A percentile compares a stretch with the other conserved stretches of the same genome.
Conservation (phyloP, 2,113 vertebrate species). For the Microtus ochrogaster region DNA sequence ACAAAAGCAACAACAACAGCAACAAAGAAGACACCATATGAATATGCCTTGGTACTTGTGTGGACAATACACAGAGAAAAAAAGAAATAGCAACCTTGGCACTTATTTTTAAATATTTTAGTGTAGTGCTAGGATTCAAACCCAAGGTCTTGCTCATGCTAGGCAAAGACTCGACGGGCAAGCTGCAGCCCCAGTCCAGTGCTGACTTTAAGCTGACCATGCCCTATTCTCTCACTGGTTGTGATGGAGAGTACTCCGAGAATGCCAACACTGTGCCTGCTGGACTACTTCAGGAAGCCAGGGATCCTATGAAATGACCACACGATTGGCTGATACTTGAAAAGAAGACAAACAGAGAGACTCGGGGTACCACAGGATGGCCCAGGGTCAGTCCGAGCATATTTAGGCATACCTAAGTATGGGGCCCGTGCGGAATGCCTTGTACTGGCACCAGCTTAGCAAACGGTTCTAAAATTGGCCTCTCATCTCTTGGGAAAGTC, state of each 20-base stretch:
- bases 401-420: conserved; percentile 22
- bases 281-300: background rate
- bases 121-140: background rate
- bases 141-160: too few relatives aligned
- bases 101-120: background rate
- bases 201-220: background rate
- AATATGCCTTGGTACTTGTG: background rate
- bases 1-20: background rate
- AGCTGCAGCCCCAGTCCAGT: background rate
- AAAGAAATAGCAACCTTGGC: too few relatives aligned
- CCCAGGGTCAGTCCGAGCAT: background rate
- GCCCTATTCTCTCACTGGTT: background rate
- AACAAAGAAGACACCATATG: too few relatives aligned
- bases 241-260: background rate
- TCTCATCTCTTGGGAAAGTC: conserved; percentile 80
- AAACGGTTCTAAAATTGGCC: conserved; percentile 76
- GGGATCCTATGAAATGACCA: too few relatives aligned
- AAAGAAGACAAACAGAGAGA: background rate
- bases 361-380: background rate
- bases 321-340: accelerated
- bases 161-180: background rate
- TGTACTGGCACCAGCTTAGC: conserved; percentile 6
- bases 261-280: background rate
- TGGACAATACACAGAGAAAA: background rate
- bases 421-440: conserved; percentile 18